These are phyloP conservation scores for Catocala nupta DNA, from an alignment of 2,888 invertebrate species.

Conservation along the genomic window DNA sequence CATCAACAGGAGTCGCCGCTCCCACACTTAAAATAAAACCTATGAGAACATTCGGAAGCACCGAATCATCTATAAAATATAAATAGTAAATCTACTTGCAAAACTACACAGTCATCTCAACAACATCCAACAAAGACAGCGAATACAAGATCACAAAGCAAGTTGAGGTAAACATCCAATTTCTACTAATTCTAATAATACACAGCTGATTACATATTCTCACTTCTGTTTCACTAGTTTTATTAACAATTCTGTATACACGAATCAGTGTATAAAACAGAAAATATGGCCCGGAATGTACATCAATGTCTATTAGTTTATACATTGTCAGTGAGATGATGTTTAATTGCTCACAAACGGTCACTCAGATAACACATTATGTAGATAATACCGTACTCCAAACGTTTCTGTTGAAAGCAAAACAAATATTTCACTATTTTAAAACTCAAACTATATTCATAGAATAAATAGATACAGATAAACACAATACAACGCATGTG, in stretches of 20 bases:
- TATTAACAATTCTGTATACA: conserved; percentile 22
- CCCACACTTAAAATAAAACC: no score
- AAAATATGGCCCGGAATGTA: conserved; percentile 53
- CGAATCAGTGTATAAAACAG: conserved; percentile 23
- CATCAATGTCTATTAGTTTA: conserved; percentile 73
- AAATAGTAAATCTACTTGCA: no score
- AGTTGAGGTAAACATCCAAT: conserved; percentile 12
- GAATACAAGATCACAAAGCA: neutral
- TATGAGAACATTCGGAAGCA: no score
- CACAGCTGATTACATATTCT: conserved; percentile 16
- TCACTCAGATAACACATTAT: conserved; percentile 54
- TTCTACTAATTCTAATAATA: conserved; percentile 17
- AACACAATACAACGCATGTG: no score
- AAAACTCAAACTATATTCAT: no score
- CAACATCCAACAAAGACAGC: neutral
- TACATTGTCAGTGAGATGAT: conserved; percentile 65
- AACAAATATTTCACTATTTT: no score
- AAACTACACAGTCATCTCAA: no score
- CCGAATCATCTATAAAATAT: no score
- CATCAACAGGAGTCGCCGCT: no score
- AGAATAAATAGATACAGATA: no score
- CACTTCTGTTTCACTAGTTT: conserved; percentile 17
- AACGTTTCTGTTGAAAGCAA: neutral
- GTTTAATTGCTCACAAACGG: conserved; percentile 71
- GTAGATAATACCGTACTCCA: conserved; percentile 19